Conservation (phyloP, 2,888 invertebrate species). For the Callimorpha dominula region DNA sequence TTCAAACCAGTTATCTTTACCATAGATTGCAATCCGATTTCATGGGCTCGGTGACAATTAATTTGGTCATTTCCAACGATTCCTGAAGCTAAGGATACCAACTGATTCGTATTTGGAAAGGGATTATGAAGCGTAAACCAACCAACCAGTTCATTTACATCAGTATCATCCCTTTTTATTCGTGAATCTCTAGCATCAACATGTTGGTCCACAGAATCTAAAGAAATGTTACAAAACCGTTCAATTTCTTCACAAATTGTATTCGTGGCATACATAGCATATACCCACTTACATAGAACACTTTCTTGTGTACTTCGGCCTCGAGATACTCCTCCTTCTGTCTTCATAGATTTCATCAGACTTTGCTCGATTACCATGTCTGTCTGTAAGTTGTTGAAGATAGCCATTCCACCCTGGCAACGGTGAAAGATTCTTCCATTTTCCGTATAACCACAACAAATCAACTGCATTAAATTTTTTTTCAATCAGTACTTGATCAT, state of each 20-base stretch:
- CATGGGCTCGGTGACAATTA: constrained; percentile 51
- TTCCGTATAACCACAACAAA: constrained; percentile 56
- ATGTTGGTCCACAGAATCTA: constrained; percentile 64
- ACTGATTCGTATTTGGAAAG: constrained; percentile 23
- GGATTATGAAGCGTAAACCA: constrained; percentile 36
- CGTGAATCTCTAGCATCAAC: constrained; percentile 62
- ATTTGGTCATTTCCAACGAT: constrained; percentile 36
- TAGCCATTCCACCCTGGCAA: constrained; percentile 51
- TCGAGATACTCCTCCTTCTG: constrained; percentile 31
- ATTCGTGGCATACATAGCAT: constrained; percentile 49
- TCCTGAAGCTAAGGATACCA: constrained; percentile 29
- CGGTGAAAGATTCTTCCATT: constrained; percentile 39
- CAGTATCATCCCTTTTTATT: constrained; percentile 49
- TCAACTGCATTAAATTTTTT: constrained; percentile 35
- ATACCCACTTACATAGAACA: constrained; percentile 52
- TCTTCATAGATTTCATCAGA: constrained; percentile 51
- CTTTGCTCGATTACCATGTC: constrained; percentile 51
- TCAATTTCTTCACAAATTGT: constrained; percentile 49
- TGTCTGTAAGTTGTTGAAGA: constrained; percentile 54
- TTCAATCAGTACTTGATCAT: constrained; percentile 41
- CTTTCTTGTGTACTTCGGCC: constrained; percentile 23
- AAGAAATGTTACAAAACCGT: constrained; percentile 56
- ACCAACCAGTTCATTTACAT: constrained; percentile 31
- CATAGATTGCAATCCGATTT: constrained; percentile 47
- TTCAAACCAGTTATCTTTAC: background rate